Conservation (phyloP, 2,113 vertebrate species). For the Oceanodroma tethys region DNA sequence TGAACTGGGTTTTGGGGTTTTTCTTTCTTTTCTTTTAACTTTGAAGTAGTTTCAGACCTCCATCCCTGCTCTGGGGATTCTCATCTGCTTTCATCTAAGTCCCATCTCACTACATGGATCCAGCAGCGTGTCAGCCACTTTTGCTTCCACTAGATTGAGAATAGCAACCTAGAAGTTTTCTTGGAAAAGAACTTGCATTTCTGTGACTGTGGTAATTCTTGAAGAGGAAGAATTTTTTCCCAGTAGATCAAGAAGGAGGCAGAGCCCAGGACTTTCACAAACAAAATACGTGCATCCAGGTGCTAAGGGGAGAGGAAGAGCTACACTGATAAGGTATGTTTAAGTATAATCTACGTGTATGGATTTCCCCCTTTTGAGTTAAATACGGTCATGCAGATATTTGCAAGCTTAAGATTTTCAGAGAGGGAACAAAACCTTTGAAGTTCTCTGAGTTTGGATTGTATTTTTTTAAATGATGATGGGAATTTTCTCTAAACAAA, state of each 20-base stretch:
- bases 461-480: background rate
- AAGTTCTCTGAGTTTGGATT: background rate
- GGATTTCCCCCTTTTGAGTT: background rate
- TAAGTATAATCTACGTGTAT: background rate
- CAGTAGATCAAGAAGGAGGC: slow-evolving; percentile 1
- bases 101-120: background rate
- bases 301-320: slow-evolving; percentile 14
- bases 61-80: background rate
- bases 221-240: background rate
- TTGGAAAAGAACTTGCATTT: background rate
- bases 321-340: slow-evolving; percentile 34
- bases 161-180: background rate
- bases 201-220: background rate
- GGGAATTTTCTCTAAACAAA: background rate
- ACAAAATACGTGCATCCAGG: background rate
- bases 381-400: background rate
- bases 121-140: background rate
- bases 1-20: background rate
- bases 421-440: background rate
- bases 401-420: background rate
- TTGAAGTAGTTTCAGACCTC: background rate
- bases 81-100: background rate
- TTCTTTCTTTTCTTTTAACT: background rate
- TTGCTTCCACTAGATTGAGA: background rate
- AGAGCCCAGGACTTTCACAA: background rate